phyloP scores from a whole-genome alignment of 2,888 invertebrate genomes.

The Lamellibrachia satsuma region DNA sequence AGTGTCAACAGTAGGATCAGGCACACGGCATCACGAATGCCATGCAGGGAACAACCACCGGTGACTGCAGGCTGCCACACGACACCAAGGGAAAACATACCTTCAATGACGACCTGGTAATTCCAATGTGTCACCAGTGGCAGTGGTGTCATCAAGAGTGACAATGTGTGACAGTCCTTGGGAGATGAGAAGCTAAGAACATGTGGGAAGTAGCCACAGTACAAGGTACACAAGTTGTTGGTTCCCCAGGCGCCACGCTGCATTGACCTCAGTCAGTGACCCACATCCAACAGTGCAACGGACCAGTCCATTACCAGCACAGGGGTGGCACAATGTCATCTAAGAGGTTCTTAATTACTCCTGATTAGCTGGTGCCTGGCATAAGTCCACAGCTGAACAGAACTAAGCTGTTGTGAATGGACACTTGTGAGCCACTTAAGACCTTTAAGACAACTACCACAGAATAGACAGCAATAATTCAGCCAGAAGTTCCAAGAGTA shows the following conservation, averaged over 20 bases:
- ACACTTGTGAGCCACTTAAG: background rate
- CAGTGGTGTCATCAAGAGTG: background rate
- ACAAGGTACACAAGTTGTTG: background rate
- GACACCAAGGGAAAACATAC: background rate
- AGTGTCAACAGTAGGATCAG: background rate
- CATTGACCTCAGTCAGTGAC: background rate
- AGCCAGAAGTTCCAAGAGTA: background rate
- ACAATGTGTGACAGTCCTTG: background rate
- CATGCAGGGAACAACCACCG: too few species aligned
- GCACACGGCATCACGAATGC: background rate
- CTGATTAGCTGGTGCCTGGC: background rate
- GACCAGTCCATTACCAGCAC: background rate
- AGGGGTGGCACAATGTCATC: background rate
- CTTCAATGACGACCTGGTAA: background rate
- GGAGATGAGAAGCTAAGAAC: background rate
- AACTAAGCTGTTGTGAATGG: background rate
- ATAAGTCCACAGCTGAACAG: background rate
- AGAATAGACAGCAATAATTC: conserved; percentile 2
- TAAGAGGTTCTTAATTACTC: background rate
- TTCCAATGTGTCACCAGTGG: background rate
- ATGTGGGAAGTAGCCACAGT: background rate
- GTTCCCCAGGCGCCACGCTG: background rate
- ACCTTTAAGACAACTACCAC: background rate
- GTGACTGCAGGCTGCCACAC: too few species aligned
- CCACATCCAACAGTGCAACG: background rate